Evolutionary conservation across 2,797 vertebrate genomes (phyloP).

Genomic region (Microchirus variegatus): DNA sequence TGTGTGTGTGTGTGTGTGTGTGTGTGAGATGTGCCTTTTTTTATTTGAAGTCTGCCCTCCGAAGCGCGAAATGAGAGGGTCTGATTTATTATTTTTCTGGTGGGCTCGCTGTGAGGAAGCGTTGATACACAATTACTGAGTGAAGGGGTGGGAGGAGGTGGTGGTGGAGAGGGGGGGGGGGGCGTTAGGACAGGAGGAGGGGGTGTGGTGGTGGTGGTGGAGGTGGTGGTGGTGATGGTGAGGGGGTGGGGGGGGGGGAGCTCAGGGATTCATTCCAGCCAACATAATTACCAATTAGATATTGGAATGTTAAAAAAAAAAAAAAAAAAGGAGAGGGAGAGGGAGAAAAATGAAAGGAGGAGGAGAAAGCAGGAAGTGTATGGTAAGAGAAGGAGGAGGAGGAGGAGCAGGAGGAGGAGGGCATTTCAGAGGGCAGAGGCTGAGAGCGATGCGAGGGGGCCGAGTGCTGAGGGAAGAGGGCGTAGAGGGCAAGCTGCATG

Average conservation of each 20-base stretch:
- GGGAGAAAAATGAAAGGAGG: conserved; percentile 52
- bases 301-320: conserved; percentile 82
- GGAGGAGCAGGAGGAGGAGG: conserved; percentile 16
- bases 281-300: conserved; percentile 89
- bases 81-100: conserved; percentile 89
- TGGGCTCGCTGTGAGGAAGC: conserved; percentile 83
- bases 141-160: conserved; percentile 31
- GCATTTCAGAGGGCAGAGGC: conserved; percentile 49
- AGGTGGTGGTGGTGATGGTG: conserved; percentile 45
- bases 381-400: conserved; percentile 31
- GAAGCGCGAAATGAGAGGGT: conserved; percentile 88
- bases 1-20: conserved; percentile 35
- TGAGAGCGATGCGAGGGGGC: conserved; percentile 43
- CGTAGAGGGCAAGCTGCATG: conserved; percentile 64
- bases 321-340: conserved; percentile 28
- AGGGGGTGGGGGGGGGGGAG: conserved; percentile 50
- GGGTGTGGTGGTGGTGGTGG: conserved; percentile 16
- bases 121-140: conserved; percentile 87
- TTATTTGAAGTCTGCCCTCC: conserved; percentile 86
- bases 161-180: conserved; percentile 19
- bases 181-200: conserved; percentile 39
- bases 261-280: conserved; percentile 81
- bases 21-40: conserved; percentile 66
- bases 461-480: conserved; percentile 54
- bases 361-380: conserved; percentile 69